Evolutionary conservation across 2,113 vertebrate genomes (phyloP).

Genomic region (Hippocampus mohnikei): DNA sequence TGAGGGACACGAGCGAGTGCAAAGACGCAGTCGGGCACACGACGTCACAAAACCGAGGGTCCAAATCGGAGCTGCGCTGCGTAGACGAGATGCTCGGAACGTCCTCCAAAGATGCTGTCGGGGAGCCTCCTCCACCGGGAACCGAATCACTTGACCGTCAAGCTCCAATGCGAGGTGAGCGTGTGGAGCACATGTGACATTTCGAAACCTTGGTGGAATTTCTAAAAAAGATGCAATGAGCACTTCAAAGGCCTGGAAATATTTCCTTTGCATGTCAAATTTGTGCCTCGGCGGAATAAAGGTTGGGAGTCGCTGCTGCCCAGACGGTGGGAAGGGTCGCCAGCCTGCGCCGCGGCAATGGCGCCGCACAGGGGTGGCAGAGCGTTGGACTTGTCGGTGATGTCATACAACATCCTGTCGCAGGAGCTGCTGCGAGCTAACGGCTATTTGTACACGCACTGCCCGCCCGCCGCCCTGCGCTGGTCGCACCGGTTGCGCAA

Average conservation of each 20-base stretch:
- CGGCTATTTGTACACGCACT: conserved; percentile 86
- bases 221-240: too few species aligned
- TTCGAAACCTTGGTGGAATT: neutral
- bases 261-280: too few species aligned
- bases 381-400: conserved; percentile 87
- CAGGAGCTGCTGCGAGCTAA: conserved; percentile 90
- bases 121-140: conserved; percentile 7
- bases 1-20: neutral
- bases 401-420: conserved; percentile 96
- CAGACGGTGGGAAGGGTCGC: conserved; percentile 81
- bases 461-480: conserved; percentile 71
- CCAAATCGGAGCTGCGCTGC: conserved; percentile 16
- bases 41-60: neutral
- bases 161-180: neutral
- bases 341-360: conserved; percentile 42
- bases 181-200: neutral
- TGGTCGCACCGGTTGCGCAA: conserved; percentile 86
- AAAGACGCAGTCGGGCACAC: neutral
- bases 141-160: neutral
- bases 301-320: conserved; percentile 47
- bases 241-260: too few species aligned
- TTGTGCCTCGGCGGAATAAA: neutral
- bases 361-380: conserved; percentile 44
- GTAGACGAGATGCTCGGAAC: neutral
- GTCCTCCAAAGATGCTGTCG: neutral